Conservation (phyloP, 1,140 invertebrate species). For the Micrasema longulum region DNA sequence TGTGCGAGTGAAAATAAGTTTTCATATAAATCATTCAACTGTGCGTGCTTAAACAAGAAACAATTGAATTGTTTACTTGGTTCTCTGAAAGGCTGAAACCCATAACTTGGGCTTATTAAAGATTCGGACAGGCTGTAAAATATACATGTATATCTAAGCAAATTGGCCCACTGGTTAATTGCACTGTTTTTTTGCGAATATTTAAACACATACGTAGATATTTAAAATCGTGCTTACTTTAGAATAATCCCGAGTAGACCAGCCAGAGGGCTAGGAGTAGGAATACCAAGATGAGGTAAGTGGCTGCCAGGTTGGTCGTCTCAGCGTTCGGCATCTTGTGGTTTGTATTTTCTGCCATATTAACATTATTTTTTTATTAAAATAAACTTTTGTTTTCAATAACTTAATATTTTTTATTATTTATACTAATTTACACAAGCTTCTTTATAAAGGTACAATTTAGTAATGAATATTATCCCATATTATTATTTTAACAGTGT, state of each 20-base stretch:
- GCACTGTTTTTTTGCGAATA: background rate
- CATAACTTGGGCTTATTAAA: too few species aligned
- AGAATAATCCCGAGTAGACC: constrained; percentile 65
- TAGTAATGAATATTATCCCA: too few species aligned
- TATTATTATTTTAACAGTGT: too few species aligned
- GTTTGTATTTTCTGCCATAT: constrained; percentile 4
- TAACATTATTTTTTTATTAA: background rate
- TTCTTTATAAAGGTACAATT: too few species aligned
- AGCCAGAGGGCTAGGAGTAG: constrained; percentile 67
- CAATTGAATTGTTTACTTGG: too few species aligned
- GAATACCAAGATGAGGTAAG: constrained; percentile 67
- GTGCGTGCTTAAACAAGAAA: too few species aligned
- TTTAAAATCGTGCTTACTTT: too few species aligned
- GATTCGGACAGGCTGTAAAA: too few species aligned
- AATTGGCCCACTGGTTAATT: background rate
- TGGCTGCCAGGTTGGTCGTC: constrained; percentile 66
- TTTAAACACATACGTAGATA: too few species aligned
- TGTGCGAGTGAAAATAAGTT: too few species aligned
- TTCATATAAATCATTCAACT: too few species aligned
- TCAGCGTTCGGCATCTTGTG: constrained; percentile 68
- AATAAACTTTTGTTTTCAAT: background rate
- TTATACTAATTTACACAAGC: background rate
- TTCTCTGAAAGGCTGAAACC: too few species aligned
- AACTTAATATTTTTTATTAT: background rate
- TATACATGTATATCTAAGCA: background rate